Conservation (phyloP, 1,140 invertebrate species). For the Drosophila seguyi region DNA sequence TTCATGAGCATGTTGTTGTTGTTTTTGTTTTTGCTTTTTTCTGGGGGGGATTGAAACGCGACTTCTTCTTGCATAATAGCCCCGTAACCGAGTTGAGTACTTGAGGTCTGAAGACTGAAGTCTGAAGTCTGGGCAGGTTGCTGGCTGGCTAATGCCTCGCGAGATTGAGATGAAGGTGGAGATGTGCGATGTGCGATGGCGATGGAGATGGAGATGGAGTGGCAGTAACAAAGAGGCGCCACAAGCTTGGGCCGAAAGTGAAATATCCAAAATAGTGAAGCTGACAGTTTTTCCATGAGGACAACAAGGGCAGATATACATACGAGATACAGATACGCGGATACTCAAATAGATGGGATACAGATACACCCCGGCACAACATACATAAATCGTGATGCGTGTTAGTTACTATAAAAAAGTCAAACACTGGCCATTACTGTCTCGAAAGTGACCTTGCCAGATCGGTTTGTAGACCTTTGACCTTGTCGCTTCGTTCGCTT, state of each 20-base stretch:
- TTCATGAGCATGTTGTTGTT: constrained; percentile 52
- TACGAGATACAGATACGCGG: constrained; percentile 35
- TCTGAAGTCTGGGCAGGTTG: constrained; percentile 61
- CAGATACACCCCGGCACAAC: constrained; percentile 27
- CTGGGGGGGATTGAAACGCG: constrained; percentile 52
- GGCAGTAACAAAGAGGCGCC: constrained; percentile 71
- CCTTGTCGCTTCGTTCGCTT: constrained; percentile 66
- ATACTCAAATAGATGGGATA: constrained; percentile 26
- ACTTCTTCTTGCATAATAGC: constrained; percentile 80
- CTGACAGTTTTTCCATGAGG: constrained; percentile 74
- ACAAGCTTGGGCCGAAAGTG: constrained; percentile 59
- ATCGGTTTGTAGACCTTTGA: constrained; percentile 81
- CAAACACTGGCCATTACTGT: constrained; percentile 78
- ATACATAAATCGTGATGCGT: constrained; percentile 71
- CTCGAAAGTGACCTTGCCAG: constrained; percentile 70
- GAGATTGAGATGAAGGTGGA: constrained; percentile 30
- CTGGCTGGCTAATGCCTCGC: constrained; percentile 59
- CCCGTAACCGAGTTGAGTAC: constrained; percentile 60
- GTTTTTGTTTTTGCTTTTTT: not conserved
- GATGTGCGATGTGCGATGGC: constrained; percentile 5
- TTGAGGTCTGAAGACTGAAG: constrained; percentile 58
- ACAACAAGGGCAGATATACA: constrained; percentile 49
- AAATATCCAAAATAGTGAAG: constrained; percentile 66
- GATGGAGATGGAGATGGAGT: constrained; percentile 23
- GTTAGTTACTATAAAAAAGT: constrained; percentile 77